Percentiles rank a stretch among this genome's conserved stretches.
Conservation (phyloP, 2,113 vertebrate genomes). For the Plestiodon gilberti region DNA sequence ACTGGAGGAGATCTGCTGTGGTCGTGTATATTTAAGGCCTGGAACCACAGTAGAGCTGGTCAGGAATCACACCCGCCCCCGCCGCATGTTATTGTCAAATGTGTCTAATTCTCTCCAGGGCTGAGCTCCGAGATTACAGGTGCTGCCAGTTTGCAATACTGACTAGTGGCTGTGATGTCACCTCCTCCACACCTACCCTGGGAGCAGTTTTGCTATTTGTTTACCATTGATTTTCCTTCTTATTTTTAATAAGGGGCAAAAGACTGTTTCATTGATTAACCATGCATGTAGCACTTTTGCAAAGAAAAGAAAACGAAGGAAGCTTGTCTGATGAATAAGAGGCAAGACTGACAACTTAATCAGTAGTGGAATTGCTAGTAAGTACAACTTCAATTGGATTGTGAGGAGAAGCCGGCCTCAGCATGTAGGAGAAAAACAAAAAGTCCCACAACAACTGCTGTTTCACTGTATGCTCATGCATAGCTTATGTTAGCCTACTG, state of each 20-base stretch:
- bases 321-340: not conserved
- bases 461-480: not conserved
- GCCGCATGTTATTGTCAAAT: not conserved
- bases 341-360: not conserved
- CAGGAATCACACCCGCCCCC: no score
- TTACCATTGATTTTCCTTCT: not conserved
- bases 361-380: not conserved
- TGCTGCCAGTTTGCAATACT: not conserved
- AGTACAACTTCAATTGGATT: not conserved
- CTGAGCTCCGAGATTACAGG: not conserved
- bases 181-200: not conserved
- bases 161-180: not conserved
- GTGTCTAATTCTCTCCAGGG: no score
- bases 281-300: not conserved
- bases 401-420: not conserved
- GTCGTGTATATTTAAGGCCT: not conserved
- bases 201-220: not conserved
- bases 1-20: slow-evolving; percentile 6
- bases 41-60: not conserved
- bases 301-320: not conserved
- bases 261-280: not conserved
- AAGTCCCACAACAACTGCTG: no score
- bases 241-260: no score
- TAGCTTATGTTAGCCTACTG: not conserved
- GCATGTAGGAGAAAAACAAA: not conserved